These are phyloP conservation scores for Onychomys leucogaster DNA, from an alignment of 2,797 vertebrate genomes.

Conservation along the genomic window DNA sequence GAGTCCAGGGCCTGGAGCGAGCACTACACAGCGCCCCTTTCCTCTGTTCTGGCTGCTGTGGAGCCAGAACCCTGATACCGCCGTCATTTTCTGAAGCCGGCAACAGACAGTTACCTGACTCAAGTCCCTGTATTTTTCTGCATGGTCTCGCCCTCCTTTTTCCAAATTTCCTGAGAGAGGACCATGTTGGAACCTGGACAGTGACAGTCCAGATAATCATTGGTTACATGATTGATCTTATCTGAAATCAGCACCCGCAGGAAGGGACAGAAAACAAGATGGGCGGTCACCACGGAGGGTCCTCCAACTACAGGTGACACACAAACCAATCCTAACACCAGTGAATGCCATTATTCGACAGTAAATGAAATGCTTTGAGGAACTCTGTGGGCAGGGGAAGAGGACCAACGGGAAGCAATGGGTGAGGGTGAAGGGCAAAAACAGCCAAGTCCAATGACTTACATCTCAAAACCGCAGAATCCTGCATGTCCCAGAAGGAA, in stretches of 20 bases:
- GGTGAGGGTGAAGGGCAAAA: neutral
- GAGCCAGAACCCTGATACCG: accelerated
- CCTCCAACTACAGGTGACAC: accelerated
- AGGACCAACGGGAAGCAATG: accelerated
- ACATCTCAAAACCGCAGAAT: neutral
- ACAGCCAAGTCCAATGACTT: too few relatives aligned
- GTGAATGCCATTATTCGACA: neutral
- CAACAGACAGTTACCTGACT: neutral
- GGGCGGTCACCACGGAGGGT: neutral
- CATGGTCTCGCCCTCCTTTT: neutral
- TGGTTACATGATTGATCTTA: too few relatives aligned
- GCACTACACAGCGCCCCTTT: neutral
- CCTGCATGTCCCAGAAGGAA: neutral
- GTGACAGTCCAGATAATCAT: neutral
- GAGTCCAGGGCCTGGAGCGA: neutral
- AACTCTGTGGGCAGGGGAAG: too few relatives aligned
- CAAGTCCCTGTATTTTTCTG: neutral
- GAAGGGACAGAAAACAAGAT: neutral
- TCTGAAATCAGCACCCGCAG: neutral
- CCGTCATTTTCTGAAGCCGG: neutral
- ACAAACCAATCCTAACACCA: neutral
- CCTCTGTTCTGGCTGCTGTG: neutral
- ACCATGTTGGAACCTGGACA: neutral
- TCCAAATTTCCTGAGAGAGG: neutral
- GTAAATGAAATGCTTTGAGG: neutral